Base-by-base conservation (phyloP, 1,140 invertebrate genomes). In the Papilio xuthus region DNA sequence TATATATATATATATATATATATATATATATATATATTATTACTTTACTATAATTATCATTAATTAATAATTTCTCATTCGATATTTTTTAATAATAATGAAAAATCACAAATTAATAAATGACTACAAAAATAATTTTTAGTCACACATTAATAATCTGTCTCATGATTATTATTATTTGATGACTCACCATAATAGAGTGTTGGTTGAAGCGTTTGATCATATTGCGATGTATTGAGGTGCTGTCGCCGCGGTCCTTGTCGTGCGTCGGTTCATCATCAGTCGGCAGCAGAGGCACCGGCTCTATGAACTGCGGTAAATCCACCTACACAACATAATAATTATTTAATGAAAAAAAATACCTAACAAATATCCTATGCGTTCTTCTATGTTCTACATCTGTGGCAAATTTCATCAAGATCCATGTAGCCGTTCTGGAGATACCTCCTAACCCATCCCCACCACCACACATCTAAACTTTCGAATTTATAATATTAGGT, bases 181-280 rank as follows among this genome's bases (percentile, higher is more conserved):
- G 28, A 20, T 47, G 20, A 77, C 67, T 80, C 56, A 92, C 91
- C 91, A 99, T 99, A 79, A 99, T 99, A 76, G 98, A 99, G 94
- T 99, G 98, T 94, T 99, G 98, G 95, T 99, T 99, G 90, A 99
- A 99, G 79, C 97, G 95, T 92, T 98, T 98, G 67, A 99, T 99
- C 97, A 99, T 98, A 84, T 96, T 98, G 89, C 97, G 96, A 94
- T 98, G 98, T 81, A 98, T 96, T 80, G 96, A 97, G 84, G 96
- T 97, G 78, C 96, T 96, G 70, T 94, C 95, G 77, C 94, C 92
- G 50, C 94, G 94, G 18, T 95, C 94, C 18, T 94, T 94, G 81
- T 96, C 96, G 67, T 95, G 94, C 3, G 88, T 87, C 15, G 93
- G 88, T 13, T 94, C 95, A 13, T 96, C 96, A 79, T 96, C 89